These are phyloP conservation scores for Lophochroa leadbeateri DNA, from an alignment of 2,113 vertebrate species.

Conservation along the genomic window DNA sequence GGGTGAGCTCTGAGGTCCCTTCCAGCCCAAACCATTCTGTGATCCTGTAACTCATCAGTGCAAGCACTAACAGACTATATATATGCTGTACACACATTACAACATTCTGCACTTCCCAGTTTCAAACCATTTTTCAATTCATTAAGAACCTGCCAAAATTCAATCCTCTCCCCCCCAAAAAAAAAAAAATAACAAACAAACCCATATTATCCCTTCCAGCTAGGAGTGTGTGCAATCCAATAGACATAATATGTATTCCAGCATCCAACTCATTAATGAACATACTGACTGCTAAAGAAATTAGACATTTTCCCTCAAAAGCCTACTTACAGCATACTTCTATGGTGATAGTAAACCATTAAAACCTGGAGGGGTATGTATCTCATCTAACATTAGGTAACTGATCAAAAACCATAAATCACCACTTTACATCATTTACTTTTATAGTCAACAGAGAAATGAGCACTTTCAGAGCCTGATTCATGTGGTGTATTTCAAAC, in stretches of 20 bases:
- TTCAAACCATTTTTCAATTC: neutral
- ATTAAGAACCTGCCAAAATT: neutral
- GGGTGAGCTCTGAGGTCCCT: neutral
- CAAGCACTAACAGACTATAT: neutral
- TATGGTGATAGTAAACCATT: fast-evolving
- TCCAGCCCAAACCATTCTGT: neutral
- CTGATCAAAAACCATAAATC: neutral
- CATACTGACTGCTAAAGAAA: fast-evolving
- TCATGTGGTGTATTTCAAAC: fast-evolving
- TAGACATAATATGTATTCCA: fast-evolving
- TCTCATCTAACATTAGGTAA: neutral
- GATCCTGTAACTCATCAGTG: neutral
- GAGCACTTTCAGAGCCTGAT: neutral
- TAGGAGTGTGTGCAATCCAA: neutral
- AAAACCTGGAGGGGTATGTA: neutral
- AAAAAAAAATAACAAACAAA: neutral
- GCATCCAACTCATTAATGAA: fast-evolving
- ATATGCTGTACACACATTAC: fast-evolving
- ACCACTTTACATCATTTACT: neutral
- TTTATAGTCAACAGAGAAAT: neutral
- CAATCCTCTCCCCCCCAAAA: neutral
- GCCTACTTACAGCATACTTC: neutral
- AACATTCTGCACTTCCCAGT: neutral
- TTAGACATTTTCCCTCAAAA: neutral
- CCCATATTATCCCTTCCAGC: neutral